A percentile compares a stretch with the other conserved stretches of the same genome.
These are phyloP conservation scores for Heterotis niloticus DNA, from an alignment of 2,113 vertebrate genomes.

Conservation along the genomic window DNA sequence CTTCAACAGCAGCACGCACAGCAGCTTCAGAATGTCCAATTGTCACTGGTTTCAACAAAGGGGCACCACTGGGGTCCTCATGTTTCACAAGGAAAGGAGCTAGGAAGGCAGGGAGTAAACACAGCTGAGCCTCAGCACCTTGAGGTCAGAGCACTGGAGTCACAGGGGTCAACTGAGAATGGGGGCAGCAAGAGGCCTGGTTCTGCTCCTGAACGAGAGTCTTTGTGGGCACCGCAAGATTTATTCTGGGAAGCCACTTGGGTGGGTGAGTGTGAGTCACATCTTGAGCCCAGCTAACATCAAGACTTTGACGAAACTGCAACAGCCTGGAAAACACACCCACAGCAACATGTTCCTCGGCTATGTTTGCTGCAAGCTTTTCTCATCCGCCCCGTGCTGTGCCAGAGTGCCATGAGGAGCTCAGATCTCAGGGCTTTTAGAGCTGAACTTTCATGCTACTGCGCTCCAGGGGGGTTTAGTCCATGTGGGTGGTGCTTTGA, in stretches of 20 bases:
- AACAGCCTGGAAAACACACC: background rate
- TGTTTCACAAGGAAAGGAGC: constrained; percentile 55
- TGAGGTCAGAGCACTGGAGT: constrained; percentile 39
- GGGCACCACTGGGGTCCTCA: constrained; percentile 55
- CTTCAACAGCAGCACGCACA: background rate
- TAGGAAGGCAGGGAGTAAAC: constrained; percentile 59
- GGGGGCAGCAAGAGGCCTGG: constrained; percentile 28
- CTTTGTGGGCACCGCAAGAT: constrained; percentile 3
- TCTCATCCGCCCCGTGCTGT: background rate
- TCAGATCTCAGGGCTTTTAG: background rate
- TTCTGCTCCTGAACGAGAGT: background rate
- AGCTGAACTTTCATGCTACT: no score
- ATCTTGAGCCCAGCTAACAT: background rate
- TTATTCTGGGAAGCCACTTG: constrained; percentile 21
- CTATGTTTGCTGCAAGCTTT: background rate
- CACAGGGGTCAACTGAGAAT: constrained; percentile 35
- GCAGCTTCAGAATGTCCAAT: background rate
- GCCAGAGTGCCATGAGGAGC: background rate
- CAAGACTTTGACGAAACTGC: background rate
- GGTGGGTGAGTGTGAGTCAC: background rate
- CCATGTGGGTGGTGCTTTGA: background rate
- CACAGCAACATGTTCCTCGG: background rate
- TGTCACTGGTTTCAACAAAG: no score
- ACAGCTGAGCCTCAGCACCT: constrained; percentile 51
- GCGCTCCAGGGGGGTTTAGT: no score